Evolutionary conservation across 2,113 vertebrate genomes (phyloP), one percentile per base, ranked within the genome.

Genomic region (Lamprotornis superbus): DNA sequence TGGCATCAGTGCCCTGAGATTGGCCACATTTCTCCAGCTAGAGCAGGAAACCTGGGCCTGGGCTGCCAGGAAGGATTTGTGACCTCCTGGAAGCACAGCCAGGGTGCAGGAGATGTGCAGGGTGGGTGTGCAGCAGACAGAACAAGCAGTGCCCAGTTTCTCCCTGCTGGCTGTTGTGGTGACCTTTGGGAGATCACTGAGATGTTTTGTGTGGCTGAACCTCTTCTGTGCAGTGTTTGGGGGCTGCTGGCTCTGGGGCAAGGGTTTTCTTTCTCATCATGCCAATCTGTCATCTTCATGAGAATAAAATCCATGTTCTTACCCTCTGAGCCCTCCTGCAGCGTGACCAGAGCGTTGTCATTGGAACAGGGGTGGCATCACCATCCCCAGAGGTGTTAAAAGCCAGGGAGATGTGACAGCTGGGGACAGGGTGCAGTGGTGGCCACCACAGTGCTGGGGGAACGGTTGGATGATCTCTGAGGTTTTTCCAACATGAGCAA

Each of bases 311-410:
- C 46, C 28, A 6, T 6, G 7, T 52, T 77, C 20, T 40, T 56
- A 13, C 19, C 6, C 4, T 52, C 35, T 25, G 55, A 79, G 11
- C 10, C 49, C 52, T 89, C 19, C 49, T 87, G 74, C 31, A n/a
- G 12, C 0, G 0, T 25, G 47, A 25, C n/a, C 49, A 57, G 17
- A 67, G 37, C 1, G 0, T 1, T 60, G 30, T 18, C 47, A 40
- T 13, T 63, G 56, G 28, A 17, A 22, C 13, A 3, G 78, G 39
- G 46, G 23, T 52, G 69, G n/a, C 64, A 40, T 27, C 47, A 13
- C 31, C 21, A 11, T 23, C 17, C 18, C 63, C 0, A 0, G 56
- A 33, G 40, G 22, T 55, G 63, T 77, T 63, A 33, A 55, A 53
- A 70, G 49, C 22, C 11, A 4, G 3, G 5, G 8, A 10, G 56